Conservation (phyloP, 2,797 vertebrate genomes). For the Sebastes kiyomatsui region DNA sequence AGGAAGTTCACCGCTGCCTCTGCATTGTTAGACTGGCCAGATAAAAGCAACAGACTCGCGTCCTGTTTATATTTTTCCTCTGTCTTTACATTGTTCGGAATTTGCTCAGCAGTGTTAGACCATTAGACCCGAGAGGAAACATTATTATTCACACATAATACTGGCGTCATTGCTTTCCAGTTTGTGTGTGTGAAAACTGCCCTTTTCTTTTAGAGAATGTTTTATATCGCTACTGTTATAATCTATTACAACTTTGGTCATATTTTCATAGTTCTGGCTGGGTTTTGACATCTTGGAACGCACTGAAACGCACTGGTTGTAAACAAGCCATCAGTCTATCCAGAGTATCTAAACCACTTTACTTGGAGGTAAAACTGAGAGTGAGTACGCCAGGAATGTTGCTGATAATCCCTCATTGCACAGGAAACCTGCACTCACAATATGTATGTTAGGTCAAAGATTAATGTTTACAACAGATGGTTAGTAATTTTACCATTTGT, state of each 20-base stretch:
- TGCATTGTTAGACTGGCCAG: conserved; percentile 18
- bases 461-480: background rate
- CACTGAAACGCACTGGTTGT: too few relatives aligned
- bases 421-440: background rate
- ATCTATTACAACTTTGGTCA: background rate
- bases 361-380: background rate
- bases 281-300: background rate
- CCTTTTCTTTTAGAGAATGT: background rate
- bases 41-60: conserved; percentile 4
- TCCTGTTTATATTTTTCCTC: conserved; percentile 55
- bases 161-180: background rate
- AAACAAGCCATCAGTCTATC: background rate
- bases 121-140: conserved; percentile 30
- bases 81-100: conserved; percentile 55
- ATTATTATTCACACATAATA: conserved; percentile 19
- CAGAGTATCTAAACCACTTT: background rate
- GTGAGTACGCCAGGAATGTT: background rate
- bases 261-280: background rate
- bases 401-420: background rate
- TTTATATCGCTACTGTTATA: background rate
- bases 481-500: background rate
- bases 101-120: background rate
- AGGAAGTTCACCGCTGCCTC: conserved; percentile 43
- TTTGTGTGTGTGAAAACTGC: background rate
- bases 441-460: background rate